Evolutionary conservation across 2,888 invertebrate species (phyloP), one percentile per base, ranked within the genome.

Genomic region (Morpho deidamia): DNA sequence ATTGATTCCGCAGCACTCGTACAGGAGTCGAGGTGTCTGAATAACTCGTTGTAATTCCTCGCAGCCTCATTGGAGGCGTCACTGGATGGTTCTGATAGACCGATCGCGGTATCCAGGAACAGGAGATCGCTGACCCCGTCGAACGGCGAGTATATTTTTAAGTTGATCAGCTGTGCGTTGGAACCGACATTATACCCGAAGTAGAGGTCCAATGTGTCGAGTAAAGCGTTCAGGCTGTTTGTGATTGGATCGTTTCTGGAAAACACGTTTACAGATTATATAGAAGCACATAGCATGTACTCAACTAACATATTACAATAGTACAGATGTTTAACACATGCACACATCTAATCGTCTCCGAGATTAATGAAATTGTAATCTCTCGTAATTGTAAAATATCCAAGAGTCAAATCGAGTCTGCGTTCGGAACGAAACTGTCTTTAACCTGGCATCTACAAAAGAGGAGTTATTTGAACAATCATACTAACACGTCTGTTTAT

Each of bases 51-150:
- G 61, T 92, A 93, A 55, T 91, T 92, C 53, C 80, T 76, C 0
- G 92, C 91, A 0, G 86, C 78, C 48, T 72, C 75, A 14, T 83
- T 79, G 0, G 60, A 47, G 0, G 86, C 70, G 0, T 69, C 65
- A 0, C 70, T 71, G 0, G 83, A 71, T 0, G 86, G 81, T 11
- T 91, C 83, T 0, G 90, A 83, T 0, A 93, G 71, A 1, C 92
- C 92, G 0, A 90, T 83, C 0, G 92, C 92, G 0, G 92, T 90
- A 62, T 92, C 91, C 66, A 92, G 92, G 80, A 94, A 94, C 0
- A 94, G 72, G 7, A 94, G 74, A 69, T 94, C 81, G 33, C 65
- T 72, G 7, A 69, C 71, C 0, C 85, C 81, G 56, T 91, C 88
- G 72, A 93, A 93, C 0, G 86, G 76, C 0, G 92, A 91, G 70